A percentile compares a stretch with the other conserved stretches of the same genome.
Evolutionary conservation across 2,888 invertebrate species (phyloP).

Genomic region (Phyto melanocephala): DNA sequence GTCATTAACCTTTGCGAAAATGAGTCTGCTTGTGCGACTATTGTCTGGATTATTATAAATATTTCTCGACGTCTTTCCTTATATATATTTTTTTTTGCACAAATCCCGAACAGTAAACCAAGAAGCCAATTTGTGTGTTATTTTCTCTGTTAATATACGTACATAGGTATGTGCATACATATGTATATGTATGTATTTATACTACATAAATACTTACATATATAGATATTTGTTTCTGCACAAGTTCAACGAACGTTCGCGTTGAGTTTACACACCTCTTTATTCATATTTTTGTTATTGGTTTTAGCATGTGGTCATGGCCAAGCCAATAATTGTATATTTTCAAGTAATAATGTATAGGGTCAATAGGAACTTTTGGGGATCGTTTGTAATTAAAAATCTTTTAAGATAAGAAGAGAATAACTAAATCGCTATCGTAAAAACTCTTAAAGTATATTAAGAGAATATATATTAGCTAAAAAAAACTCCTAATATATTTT

Average conservation of each 20-base stretch:
- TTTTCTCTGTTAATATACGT: background rate
- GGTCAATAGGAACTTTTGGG: background rate
- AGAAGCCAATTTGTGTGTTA: background rate
- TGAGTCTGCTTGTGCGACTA: background rate
- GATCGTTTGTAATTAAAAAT: too few species aligned
- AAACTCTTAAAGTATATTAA: too few species aligned
- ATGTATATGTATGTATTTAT: too few species aligned
- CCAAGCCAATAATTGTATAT: background rate
- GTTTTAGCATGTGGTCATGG: constrained; percentile 2
- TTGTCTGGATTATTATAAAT: constrained; percentile 1
- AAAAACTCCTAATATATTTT: too few species aligned
- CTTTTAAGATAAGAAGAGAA: too few species aligned
- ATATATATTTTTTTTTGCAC: constrained; percentile 4
- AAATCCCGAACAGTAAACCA: background rate
- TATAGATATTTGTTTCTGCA: background rate
- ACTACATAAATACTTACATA: too few species aligned
- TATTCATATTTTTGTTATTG: constrained; percentile 3
- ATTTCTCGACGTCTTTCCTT: background rate
- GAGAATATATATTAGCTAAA: too few species aligned
- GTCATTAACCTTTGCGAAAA: constrained; percentile 45
- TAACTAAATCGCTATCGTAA: too few species aligned
- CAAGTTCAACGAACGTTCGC: constrained; percentile 50
- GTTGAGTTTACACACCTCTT: constrained; percentile 23
- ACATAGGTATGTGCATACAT: too few species aligned
- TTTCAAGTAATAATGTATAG: background rate